These are phyloP conservation scores for Onychostoma macrolepis DNA, from an alignment of 2,113 vertebrate genomes.

Conservation along the genomic window DNA sequence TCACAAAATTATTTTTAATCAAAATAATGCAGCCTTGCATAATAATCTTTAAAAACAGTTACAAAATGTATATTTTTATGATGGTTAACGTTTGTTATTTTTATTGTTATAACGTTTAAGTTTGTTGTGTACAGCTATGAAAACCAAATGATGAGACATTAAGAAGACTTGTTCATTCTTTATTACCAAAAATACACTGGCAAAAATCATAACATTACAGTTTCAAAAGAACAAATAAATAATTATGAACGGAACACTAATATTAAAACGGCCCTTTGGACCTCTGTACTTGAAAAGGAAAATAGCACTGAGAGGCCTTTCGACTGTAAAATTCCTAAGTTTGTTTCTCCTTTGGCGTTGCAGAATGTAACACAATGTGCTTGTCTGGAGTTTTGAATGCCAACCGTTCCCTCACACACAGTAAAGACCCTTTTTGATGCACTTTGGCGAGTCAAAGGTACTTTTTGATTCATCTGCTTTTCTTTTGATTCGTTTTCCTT, in stretches of 20 bases:
- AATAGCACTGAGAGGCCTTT: constrained; percentile 66
- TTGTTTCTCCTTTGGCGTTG: constrained; percentile 75
- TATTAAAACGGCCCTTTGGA: constrained; percentile 76
- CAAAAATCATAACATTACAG: constrained; percentile 86
- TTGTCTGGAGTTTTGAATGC: constrained; percentile 76
- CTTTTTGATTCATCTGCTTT: constrained; percentile 1
- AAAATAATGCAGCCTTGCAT: too few species aligned
- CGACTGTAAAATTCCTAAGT: constrained; percentile 67
- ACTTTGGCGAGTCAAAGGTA: constrained; percentile 73
- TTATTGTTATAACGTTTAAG: too few species aligned
- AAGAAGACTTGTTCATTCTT: constrained; percentile 64
- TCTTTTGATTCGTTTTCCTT: constrained; percentile 69
- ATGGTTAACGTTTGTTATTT: too few species aligned
- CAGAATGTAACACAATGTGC: constrained; percentile 73
- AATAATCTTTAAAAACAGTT: too few species aligned
- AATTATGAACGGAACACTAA: constrained; percentile 79
- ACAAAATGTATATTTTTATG: too few species aligned
- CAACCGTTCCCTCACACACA: constrained; percentile 70
- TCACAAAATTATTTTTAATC: too few species aligned
- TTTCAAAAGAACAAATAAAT: constrained; percentile 90
- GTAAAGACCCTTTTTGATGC: constrained; percentile 66
- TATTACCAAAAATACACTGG: constrained; percentile 97
- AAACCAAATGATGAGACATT: constrained; percentile 15
- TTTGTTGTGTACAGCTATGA: neutral
- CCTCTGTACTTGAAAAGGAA: constrained; percentile 32